Conservation (phyloP, 1,140 invertebrate genomes). For the Spodoptera frugiperda region DNA sequence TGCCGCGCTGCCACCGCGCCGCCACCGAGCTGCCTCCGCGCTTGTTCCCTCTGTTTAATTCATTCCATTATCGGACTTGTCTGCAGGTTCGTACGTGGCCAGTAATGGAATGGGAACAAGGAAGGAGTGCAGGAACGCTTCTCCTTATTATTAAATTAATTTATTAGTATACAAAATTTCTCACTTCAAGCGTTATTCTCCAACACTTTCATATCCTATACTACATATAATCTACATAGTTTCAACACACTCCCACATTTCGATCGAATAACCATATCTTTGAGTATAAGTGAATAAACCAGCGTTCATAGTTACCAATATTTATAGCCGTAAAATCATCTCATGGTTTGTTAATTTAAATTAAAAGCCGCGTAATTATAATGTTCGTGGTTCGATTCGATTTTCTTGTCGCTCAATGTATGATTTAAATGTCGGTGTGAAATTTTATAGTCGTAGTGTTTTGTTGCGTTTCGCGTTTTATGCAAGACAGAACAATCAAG, state of each 20-base stretch:
- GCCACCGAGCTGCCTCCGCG: no score
- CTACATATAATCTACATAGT: slow-evolving; percentile 45
- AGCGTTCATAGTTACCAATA: slow-evolving; percentile 56
- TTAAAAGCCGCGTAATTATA: slow-evolving; percentile 72
- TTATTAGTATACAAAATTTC: no score
- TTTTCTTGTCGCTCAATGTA: slow-evolving; percentile 61
- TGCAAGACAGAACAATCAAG: slow-evolving; percentile 8
- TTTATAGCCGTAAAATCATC: slow-evolving; percentile 70
- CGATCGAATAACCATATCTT: slow-evolving; percentile 45
- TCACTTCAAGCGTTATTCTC: slow-evolving; percentile 28
- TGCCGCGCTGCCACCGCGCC: no score
- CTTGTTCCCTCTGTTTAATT: no score
- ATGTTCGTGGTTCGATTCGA: slow-evolving; percentile 58
- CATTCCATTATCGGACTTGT: no score
- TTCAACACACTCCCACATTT: slow-evolving; percentile 49
- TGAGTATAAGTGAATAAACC: slow-evolving; percentile 21
- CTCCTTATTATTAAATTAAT: no score
- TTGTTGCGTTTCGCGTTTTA: slow-evolving; percentile 10
- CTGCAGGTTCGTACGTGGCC: no score
- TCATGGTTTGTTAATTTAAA: slow-evolving; percentile 70
- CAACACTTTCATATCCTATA: slow-evolving; percentile 56
- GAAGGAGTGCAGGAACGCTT: no score
- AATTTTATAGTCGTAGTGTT: slow-evolving; percentile 40
- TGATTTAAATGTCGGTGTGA: slow-evolving; percentile 59
- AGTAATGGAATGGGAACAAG: no score